phyloP scores from a whole-genome alignment of 1,140 invertebrate species.

The Octopus sinensis region DNA sequence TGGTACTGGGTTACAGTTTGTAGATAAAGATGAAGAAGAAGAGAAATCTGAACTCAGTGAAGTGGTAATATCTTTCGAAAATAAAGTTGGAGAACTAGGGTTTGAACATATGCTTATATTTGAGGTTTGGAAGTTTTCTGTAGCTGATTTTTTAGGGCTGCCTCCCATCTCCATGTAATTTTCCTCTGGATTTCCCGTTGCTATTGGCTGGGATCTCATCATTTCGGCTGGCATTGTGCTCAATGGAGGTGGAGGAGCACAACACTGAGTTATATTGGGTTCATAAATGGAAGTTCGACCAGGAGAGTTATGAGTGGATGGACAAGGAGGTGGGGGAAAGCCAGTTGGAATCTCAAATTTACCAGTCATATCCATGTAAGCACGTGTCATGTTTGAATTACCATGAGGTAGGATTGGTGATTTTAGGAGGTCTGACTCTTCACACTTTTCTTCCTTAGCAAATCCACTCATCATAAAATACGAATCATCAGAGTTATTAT shows the following conservation, averaged over 20 bases:
- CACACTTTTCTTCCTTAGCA: constrained; percentile 23
- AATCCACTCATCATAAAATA: constrained; percentile 47
- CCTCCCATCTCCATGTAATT: constrained; percentile 36
- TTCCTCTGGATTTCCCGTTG: constrained; percentile 14
- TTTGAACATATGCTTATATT: no score
- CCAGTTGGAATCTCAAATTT: constrained; percentile 23
- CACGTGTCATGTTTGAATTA: constrained; percentile 23
- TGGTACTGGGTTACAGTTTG: neutral
- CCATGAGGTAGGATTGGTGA: constrained; percentile 8
- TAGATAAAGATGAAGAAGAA: constrained; percentile 6
- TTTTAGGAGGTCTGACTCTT: neutral
- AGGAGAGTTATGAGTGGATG: constrained; percentile 21
- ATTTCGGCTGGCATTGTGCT: constrained; percentile 1
- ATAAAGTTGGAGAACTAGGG: neutral
- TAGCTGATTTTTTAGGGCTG: constrained; percentile 20
- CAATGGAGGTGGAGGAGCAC: constrained; percentile 15
- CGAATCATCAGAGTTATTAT: constrained; percentile 27
- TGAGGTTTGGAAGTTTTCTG: constrained; percentile 31
- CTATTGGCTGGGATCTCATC: constrained; percentile 14
- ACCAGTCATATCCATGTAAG: constrained; percentile 44
- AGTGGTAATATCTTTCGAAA: neutral
- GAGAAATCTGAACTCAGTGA: no score
- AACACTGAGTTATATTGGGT: constrained; percentile 19
- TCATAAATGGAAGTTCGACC: constrained; percentile 27
- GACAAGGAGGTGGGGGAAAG: constrained; percentile 27